phyloP scores from a whole-genome alignment of 37 sponge, comb jelly and placozoan genomes.

The Cliona cf. orientalis region DNA sequence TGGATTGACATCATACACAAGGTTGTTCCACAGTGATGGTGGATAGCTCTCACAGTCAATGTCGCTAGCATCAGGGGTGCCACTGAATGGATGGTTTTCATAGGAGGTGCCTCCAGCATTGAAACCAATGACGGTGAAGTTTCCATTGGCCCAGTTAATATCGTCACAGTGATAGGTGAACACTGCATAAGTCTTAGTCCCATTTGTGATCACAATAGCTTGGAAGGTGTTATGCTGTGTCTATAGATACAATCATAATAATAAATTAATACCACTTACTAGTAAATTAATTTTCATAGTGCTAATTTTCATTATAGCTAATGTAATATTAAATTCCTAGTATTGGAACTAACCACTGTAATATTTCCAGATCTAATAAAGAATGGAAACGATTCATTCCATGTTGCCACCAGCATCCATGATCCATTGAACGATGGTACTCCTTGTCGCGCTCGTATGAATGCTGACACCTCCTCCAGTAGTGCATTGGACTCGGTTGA shows the following conservation, averaged over 20 bases:
- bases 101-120: conserved; percentile 48
- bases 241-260: too few relatives aligned
- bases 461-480: conserved; percentile 28
- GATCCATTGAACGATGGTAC: conserved; percentile 23
- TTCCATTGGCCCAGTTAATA: conserved; percentile 72
- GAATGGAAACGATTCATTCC: conserved; percentile 55
- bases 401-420: conserved; percentile 49
- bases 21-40: conserved; percentile 14
- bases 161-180: conserved; percentile 77
- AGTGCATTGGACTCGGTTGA: neutral
- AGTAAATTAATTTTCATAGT: too few relatives aligned
- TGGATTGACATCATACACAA: conserved; percentile 40
- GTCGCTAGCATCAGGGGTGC: neutral
- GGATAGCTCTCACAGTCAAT: conserved; percentile 32
- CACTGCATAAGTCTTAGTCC: conserved; percentile 49
- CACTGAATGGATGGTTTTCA: conserved; percentile 43
- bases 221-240: conserved; percentile 72
- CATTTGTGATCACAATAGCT: conserved; percentile 72
- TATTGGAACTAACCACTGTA: too few relatives aligned
- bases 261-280: too few relatives aligned
- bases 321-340: too few relatives aligned
- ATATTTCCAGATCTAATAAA: neutral
- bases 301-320: too few relatives aligned
- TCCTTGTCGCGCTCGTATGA: conserved; percentile 6
- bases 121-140: conserved; percentile 38